A percentile compares a stretch with the other conserved stretches of the same genome.
phyloP scores from a whole-genome alignment of 2,113 vertebrate genomes.

The Anseranas semipalmata region DNA sequence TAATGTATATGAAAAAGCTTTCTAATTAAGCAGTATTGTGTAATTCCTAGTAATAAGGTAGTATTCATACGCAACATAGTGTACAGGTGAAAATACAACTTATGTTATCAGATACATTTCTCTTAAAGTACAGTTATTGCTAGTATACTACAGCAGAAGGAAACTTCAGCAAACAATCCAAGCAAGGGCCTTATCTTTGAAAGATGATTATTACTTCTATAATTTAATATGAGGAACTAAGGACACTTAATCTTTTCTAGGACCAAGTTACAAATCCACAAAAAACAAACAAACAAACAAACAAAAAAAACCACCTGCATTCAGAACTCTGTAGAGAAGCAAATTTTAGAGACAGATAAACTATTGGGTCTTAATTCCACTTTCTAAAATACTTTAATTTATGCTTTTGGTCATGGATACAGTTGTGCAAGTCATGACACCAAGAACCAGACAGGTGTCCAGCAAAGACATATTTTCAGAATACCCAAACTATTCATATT shows the following conservation, averaged over 20 bases:
- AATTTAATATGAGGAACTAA: background rate
- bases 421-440: background rate
- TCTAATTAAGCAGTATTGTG: background rate
- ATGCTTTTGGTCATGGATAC: background rate
- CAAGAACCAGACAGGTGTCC: background rate
- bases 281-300: background rate
- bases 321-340: background rate
- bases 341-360: background rate
- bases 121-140: background rate
- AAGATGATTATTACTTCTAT: background rate
- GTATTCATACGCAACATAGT: background rate
- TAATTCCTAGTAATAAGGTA: background rate
- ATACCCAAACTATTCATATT: background rate
- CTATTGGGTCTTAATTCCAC: background rate
- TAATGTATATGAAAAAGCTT: background rate
- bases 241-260: background rate
- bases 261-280: background rate
- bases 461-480: background rate
- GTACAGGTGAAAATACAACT: fast-evolving
- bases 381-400: background rate
- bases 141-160: background rate
- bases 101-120: background rate
- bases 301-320: too few species aligned
- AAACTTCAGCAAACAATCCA: background rate
- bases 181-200: background rate